These are phyloP conservation scores for Leuciscus idus DNA, from an alignment of 2,113 vertebrate species.

Conservation along the genomic window DNA sequence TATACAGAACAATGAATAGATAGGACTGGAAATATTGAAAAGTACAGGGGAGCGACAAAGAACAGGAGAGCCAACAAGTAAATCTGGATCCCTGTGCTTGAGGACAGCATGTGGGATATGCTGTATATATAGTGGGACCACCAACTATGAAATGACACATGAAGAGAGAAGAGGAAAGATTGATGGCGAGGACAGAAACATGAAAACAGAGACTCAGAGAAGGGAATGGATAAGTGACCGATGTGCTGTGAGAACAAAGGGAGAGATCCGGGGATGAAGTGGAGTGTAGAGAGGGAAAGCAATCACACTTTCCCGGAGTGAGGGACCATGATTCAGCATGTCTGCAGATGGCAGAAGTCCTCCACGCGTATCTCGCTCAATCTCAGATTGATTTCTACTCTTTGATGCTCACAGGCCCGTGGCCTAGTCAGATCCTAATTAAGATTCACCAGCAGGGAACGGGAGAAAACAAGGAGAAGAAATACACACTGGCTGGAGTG, in stretches of 20 bases:
- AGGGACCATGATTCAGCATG: conserved; percentile 51
- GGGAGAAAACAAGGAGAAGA: neutral
- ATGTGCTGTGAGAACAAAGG: conserved; percentile 25
- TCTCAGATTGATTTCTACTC: conserved; percentile 56
- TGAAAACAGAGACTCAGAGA: conserved; percentile 9
- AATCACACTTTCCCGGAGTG: conserved; percentile 25
- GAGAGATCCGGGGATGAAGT: conserved; percentile 17
- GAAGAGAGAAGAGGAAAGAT: neutral
- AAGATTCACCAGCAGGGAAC: conserved; percentile 42
- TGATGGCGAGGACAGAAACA: neutral
- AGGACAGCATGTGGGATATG: neutral
- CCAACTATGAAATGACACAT: neutral
- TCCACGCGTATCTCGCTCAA: conserved; percentile 44
- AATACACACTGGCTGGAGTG: neutral
- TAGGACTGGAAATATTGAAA: neutral
- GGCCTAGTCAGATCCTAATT: conserved; percentile 50
- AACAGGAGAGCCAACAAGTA: neutral
- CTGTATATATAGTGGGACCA: neutral
- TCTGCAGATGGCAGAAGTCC: conserved; percentile 47
- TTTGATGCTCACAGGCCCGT: conserved; percentile 48
- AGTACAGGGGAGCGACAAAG: neutral
- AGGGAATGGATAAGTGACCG: conserved; percentile 1
- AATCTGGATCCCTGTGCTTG: neutral
- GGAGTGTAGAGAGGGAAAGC: conserved; percentile 18
- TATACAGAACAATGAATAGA: neutral